Evolutionary conservation across 2,113 vertebrate species (phyloP).

Genomic region (Heterotilapia buettikoferi): DNA sequence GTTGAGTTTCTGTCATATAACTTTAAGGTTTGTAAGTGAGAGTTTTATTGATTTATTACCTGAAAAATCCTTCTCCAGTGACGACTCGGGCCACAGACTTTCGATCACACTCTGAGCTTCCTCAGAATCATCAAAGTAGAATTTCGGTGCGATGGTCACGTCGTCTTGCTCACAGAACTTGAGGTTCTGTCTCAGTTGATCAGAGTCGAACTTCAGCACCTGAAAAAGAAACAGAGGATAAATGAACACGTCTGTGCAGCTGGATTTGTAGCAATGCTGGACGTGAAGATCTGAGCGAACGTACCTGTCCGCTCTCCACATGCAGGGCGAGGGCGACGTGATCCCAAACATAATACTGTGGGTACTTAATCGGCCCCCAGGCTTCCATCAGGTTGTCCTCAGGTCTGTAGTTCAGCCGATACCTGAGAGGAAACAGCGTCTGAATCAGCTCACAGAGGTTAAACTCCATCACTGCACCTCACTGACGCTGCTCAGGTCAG

Average conservation of each 20-base stretch:
- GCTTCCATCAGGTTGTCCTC: not conserved
- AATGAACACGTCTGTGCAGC: rapidly evolving
- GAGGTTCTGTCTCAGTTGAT: not conserved
- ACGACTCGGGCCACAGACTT: not conserved
- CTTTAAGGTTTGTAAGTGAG: not conserved
- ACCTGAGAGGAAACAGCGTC: not conserved
- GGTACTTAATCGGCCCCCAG: rapidly evolving
- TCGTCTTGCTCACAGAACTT: not conserved
- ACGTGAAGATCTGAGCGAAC: not conserved
- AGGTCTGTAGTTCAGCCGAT: rapidly evolving
- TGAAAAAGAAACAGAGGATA: not conserved
- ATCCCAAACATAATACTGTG: not conserved
- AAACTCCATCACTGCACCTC: not conserved
- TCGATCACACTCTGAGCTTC: not conserved
- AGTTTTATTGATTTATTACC: not conserved
- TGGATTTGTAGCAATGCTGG: not conserved
- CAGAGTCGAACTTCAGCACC: not conserved
- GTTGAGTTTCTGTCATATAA: not conserved
- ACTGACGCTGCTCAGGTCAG: not conserved
- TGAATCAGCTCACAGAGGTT: not conserved
- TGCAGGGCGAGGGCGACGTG: not conserved
- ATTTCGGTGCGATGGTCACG: not conserved
- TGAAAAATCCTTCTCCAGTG: not conserved
- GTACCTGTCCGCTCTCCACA: not conserved
- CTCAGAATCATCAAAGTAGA: not conserved